These are phyloP conservation scores for Drosophila carrolli DNA, from an alignment of 1,140 invertebrate genomes.

Conservation along the genomic window DNA sequence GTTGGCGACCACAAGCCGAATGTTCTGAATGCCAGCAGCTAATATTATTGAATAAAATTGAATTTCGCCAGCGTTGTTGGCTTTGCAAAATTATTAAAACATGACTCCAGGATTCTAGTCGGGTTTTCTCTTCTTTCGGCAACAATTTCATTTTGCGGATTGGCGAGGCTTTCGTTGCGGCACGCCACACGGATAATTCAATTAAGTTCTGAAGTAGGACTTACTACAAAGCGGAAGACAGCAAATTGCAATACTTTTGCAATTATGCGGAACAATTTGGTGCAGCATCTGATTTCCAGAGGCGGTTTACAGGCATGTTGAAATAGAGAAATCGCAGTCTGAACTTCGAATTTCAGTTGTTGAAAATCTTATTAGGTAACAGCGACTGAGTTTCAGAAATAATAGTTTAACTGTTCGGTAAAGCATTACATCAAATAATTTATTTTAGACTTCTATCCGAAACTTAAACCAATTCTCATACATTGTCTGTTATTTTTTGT, in stretches of 20 bases:
- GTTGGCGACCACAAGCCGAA: conserved; percentile 61
- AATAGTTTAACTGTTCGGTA: too few relatives aligned
- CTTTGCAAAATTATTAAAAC: conserved; percentile 75
- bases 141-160: conserved; percentile 65
- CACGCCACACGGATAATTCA: conserved; percentile 66
- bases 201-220: conserved; percentile 66
- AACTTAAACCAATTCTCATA: too few relatives aligned
- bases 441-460: too few relatives aligned
- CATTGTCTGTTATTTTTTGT: too few relatives aligned
- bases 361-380: background rate
- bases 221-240: conserved; percentile 45
- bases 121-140: conserved; percentile 43
- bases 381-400: too few relatives aligned
- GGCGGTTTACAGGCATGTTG: conserved; percentile 7
- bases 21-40: conserved; percentile 46
- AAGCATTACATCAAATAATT: too few relatives aligned
- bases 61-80: conserved; percentile 60
- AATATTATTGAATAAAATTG: conserved; percentile 82
- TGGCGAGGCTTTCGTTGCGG: conserved; percentile 35
- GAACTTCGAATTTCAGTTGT: background rate
- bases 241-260: conserved; percentile 75
- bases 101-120: conserved; percentile 44
- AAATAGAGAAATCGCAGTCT: conserved; percentile 4
- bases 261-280: conserved; percentile 62
- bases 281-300: conserved; percentile 31